phyloP scores from a whole-genome alignment of 1,140 invertebrate species.

The Trachymyrmex septentrionalis region DNA sequence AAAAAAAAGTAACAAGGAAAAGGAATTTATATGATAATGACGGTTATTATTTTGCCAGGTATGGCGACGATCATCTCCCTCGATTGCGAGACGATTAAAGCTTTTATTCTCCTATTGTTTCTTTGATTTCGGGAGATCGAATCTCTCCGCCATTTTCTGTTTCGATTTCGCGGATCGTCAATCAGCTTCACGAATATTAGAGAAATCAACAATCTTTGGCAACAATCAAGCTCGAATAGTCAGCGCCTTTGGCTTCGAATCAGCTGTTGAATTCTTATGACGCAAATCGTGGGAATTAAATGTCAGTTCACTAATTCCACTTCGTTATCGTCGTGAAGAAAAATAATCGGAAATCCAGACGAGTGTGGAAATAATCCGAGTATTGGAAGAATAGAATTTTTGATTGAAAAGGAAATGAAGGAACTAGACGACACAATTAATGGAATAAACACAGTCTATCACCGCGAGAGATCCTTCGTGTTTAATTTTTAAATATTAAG shows the following conservation, averaged over 20 bases:
- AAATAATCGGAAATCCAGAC: background rate
- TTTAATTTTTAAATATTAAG: constrained; percentile 66
- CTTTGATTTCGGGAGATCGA: background rate
- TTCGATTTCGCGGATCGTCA: background rate
- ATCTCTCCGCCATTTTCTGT: background rate
- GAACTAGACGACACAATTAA: background rate
- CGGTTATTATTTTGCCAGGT: background rate
- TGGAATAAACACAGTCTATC: constrained; percentile 45
- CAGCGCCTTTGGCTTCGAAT: background rate
- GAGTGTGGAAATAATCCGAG: background rate
- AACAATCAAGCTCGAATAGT: background rate
- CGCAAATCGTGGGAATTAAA: background rate
- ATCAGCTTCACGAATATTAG: background rate
- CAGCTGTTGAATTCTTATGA: background rate
- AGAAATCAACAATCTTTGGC: background rate
- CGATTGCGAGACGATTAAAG: background rate
- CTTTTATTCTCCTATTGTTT: background rate
- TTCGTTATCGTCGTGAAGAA: background rate
- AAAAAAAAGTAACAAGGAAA: background rate
- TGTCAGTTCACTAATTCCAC: background rate
- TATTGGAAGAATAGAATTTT: constrained; percentile 38
- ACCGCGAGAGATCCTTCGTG: constrained; percentile 47
- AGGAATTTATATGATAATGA: background rate
- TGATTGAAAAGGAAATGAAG: constrained; percentile 2
- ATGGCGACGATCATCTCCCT: background rate